These are phyloP conservation scores for Globodera ellingtonae DNA, from an alignment of 1,140 invertebrate species.

Conservation along the genomic window DNA sequence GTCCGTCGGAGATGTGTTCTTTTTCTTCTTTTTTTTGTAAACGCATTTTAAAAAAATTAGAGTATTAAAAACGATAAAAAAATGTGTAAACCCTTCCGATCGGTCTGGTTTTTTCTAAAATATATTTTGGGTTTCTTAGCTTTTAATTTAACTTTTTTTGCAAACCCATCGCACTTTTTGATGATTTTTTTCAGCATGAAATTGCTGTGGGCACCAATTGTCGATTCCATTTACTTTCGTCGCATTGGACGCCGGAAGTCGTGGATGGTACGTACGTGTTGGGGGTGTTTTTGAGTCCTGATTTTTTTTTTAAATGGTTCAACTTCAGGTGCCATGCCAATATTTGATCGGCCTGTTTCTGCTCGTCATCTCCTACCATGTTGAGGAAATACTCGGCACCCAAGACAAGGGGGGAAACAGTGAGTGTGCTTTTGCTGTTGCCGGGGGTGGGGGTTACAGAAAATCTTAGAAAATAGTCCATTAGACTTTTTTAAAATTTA, in stretches of 20 bases:
- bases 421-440: not conserved
- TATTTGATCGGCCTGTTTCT: conserved; percentile 77
- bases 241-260: conserved; percentile 89
- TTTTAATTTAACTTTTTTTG: too few relatives aligned
- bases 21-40: too few relatives aligned
- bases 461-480: too few relatives aligned
- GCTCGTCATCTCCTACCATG: conserved; percentile 77
- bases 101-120: too few relatives aligned
- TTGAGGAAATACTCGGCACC: conserved; percentile 78
- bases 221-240: conserved; percentile 84
- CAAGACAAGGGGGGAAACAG: conserved; percentile 28
- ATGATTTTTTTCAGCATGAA: conserved; percentile 72
- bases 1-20: too few relatives aligned
- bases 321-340: conserved; percentile 74
- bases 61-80: too few relatives aligned
- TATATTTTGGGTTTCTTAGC: too few relatives aligned
- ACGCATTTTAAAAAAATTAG: too few relatives aligned
- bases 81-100: too few relatives aligned
- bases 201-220: conserved; percentile 94
- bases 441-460: not conserved
- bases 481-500: too few relatives aligned
- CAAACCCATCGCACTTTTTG: not conserved
- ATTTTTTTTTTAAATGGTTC: not conserved
- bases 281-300: not conserved
- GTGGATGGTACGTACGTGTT: conserved; percentile 80